Percentiles rank a stretch among this genome's conserved stretches.
phyloP scores from a whole-genome alignment of 2,888 invertebrate genomes.

The Orthosia cruda region DNA sequence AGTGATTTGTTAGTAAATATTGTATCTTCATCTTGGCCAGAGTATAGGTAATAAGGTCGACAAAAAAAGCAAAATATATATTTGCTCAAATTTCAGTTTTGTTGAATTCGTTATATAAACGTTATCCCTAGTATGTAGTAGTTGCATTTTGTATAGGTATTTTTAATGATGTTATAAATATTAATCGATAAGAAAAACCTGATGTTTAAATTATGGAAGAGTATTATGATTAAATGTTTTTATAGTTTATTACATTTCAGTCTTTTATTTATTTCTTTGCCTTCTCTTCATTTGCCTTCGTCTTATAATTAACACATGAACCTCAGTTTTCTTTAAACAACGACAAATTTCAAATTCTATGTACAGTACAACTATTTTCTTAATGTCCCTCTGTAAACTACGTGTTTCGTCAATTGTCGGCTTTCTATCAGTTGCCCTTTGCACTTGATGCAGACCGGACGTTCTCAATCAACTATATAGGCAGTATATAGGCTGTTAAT shows the following conservation, averaged over 20 bases:
- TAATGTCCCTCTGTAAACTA: too few species aligned
- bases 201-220: constrained; percentile 18
- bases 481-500: too few species aligned
- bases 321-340: background rate
- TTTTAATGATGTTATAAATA: background rate
- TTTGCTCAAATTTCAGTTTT: constrained; percentile 1
- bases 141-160: background rate
- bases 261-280: background rate
- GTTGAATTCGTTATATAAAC: background rate
- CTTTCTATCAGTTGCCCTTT: too few species aligned
- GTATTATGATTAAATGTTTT: constrained; percentile 36
- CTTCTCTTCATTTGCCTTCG: background rate
- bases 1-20: too few species aligned
- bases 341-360: background rate
- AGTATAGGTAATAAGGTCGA: too few species aligned
- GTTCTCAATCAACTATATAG: too few species aligned
- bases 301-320: background rate
- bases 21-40: too few species aligned
- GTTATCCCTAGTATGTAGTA: background rate
- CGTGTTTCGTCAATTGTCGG: too few species aligned
- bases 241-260: background rate
- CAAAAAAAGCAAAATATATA: too few species aligned
- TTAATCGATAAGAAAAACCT: background rate
- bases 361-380: too few species aligned
- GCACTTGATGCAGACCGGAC: too few species aligned